Evolutionary conservation across 2,797 vertebrate species (phyloP).

Genomic region (Cossypha niveicapilla): DNA sequence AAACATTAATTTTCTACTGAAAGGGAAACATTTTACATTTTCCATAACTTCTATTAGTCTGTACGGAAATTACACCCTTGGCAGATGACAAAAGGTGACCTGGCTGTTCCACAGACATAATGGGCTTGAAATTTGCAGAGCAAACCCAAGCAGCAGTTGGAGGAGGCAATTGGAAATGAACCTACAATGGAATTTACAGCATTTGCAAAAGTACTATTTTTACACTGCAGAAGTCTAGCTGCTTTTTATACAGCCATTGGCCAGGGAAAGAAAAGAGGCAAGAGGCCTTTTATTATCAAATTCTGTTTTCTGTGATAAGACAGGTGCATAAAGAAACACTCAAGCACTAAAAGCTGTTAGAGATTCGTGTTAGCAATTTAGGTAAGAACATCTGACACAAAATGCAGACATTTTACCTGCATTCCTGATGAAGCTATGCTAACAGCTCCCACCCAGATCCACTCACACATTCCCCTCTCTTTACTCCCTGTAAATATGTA

Average conservation of each 20-base stretch:
- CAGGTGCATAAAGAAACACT: neutral
- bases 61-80: neutral
- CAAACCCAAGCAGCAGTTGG: neutral
- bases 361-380: neutral
- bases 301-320: constrained; percentile 3
- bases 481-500: neutral
- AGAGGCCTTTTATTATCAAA: neutral
- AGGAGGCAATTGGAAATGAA: neutral
- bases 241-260: neutral
- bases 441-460: neutral
- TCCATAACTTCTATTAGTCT: neutral
- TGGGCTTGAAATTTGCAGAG: neutral
- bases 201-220: neutral
- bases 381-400: constrained; percentile 4
- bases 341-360: constrained; percentile 9
- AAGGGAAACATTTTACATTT: neutral
- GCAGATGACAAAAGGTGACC: neutral
- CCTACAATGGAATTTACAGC: neutral
- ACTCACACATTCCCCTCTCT: neutral
- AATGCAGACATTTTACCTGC: neutral
- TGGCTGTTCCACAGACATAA: neutral
- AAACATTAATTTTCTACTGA: neutral
- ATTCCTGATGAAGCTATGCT: neutral
- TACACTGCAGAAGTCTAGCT: neutral
- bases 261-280: neutral